Conservation (phyloP, 2,113 vertebrate species). For the Gymnobelideus leadbeateri region DNA sequence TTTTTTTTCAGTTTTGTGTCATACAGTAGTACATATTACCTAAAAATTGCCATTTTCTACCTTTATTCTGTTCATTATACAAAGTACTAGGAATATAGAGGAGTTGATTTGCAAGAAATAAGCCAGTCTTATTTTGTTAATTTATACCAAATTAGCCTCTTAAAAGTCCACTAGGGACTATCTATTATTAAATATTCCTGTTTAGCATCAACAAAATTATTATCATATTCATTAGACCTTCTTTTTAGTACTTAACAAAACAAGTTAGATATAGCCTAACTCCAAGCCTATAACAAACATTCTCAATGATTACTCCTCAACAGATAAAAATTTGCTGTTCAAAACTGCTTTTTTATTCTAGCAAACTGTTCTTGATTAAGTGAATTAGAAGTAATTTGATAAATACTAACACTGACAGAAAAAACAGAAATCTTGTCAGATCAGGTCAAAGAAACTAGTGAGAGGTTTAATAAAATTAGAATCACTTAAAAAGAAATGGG, state of each 20-base stretch:
- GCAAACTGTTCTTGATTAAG: background rate
- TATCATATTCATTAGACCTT: too few relatives aligned
- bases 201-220: too few relatives aligned
- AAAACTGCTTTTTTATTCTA: background rate
- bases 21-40: background rate
- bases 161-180: background rate
- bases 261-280: too few relatives aligned
- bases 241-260: too few relatives aligned
- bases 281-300: background rate
- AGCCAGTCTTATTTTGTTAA: background rate
- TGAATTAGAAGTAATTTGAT: background rate
- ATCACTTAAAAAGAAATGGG: background rate
- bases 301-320: background rate
- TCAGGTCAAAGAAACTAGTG: background rate
- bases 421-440: background rate
- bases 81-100: background rate
- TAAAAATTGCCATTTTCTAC: background rate
- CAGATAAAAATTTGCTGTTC: background rate
- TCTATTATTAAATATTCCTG: too few relatives aligned
- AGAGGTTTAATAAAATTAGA: background rate
- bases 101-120: background rate
- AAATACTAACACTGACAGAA: background rate
- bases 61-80: background rate
- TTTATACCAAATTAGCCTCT: background rate
- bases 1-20: background rate